Base-by-base conservation (phyloP, 2,888 invertebrate genomes). In the Chirona hameri region DNA sequence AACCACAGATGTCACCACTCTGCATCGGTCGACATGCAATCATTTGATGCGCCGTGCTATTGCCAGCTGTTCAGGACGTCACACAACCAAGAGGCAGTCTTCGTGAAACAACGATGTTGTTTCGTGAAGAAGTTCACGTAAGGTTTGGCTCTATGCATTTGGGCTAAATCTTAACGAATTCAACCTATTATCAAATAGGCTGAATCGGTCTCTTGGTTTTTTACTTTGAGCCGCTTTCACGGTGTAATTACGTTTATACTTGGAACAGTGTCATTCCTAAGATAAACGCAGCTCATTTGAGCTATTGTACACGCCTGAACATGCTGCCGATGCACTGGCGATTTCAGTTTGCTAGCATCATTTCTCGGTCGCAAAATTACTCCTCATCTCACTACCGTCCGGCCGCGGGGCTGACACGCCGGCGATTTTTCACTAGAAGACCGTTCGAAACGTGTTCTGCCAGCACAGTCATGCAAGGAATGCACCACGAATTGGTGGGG, bases 1-100 rank as follows among this genome's bases (percentile, higher is more conserved):
- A 72, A 72, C 31, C 72, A 72, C 72, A 72, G 72, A 72, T 31
- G 72, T 72, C 72, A 31, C 31, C 72, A 31, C 72, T 72, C 72
- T 31, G 72, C 72, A 72, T 72, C 72, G 72, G 72, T 72, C 72
- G 72, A 29, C 27, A 31, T 72, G 72, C 72, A 72, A 31, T 18
- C 29, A 31, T 31, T 72, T 72, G 15, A 39, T 29, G 1, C 31
- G 14, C 72, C 72, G 65, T 15, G 72, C 27, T 12, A 18, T 15
- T 18, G 29, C 18, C 18, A 31, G 72, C 72, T 31, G 72, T 72
- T 18, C 65, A 57, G 65, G 65, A 27, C n/a, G 27, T 57, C 24
- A 18, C 18, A 0, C 18, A 57, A 39, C 39, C 39, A 39, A 39
- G 39, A 39, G n/a, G 52, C 52, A 21, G 1, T 60, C 60, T 24